A percentile compares a stretch with the other conserved stretches of the same genome.
These are phyloP conservation scores for Mungos mungo DNA, from an alignment of 2,113 vertebrate genomes.

Conservation along the genomic window DNA sequence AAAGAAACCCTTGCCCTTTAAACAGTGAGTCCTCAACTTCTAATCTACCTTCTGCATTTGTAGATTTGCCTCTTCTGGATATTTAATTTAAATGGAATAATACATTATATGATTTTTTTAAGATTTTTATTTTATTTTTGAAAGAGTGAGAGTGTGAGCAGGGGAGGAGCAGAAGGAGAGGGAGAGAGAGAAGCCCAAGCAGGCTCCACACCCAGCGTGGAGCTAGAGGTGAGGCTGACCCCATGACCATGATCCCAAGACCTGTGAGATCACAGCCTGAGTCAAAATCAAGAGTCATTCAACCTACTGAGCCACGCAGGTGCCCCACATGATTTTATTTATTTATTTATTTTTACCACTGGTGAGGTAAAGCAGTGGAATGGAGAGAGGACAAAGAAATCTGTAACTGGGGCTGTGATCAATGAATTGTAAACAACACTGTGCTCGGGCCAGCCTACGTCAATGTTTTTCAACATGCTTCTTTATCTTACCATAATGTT, in stretches of 20 bases:
- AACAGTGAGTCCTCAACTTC: background rate
- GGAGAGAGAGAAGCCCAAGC: too few relatives aligned
- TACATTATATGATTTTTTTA: background rate
- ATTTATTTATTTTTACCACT: background rate
- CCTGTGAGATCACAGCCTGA: background rate
- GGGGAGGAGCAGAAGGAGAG: too few relatives aligned
- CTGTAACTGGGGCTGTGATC: background rate
- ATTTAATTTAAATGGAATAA: background rate
- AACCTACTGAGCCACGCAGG: background rate
- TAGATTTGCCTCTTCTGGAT: background rate
- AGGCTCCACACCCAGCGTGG: too few relatives aligned
- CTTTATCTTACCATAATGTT: background rate
- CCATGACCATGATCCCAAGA: background rate
- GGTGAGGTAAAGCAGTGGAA: background rate
- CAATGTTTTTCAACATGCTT: background rate
- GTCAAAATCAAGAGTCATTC: background rate
- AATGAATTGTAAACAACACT: background rate
- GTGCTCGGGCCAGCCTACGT: background rate
- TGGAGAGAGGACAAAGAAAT: background rate
- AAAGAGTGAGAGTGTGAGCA: too few relatives aligned
- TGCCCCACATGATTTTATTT: background rate
- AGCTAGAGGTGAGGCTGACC: background rate
- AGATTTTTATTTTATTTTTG: background rate
- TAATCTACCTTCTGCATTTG: background rate
- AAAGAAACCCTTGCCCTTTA: background rate